Base-by-base conservation (phyloP, 2,888 invertebrate genomes). In the Hermodice carunculata region DNA sequence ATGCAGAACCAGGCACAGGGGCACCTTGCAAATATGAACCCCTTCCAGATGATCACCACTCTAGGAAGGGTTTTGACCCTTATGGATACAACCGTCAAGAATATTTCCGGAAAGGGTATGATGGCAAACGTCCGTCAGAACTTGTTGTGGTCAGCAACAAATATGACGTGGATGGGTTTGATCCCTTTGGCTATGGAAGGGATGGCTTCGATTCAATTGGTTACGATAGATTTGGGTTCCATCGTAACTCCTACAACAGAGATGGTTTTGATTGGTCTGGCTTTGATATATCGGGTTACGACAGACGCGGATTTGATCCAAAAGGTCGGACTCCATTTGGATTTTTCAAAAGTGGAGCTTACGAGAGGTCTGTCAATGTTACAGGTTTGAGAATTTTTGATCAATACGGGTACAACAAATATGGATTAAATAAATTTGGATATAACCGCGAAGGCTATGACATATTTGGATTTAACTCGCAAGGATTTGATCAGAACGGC, bases 201-300 rank as follows among this genome's bases (percentile, higher is more conserved):
- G 31, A 40, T 32, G 61, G 61, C 2, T 82, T 76, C 74, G 83
- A 84, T 67, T 64, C 59, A 17, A 74, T 71, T 29, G 82, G 82
- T 19, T 79, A 77, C 67, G 81, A 81, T 60, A 66, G 75, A 46
- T 73, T 71, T 66, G 83, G 83, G 40, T 82, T 79, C 67, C 76
- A 71, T 61, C 68, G 71, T 40, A 78, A 82, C 66, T 73, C 77
- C 6, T 84, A 78, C 61, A 81, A 82, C 60, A 44, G 79, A 48
- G 84, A 84, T 75, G 82, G 82, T 0, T 82, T 81, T 69, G 79
- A 82, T 71, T 64, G 70, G 14, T 43, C 66, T 17, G 85, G 84
- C 0, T 83, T 75, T 71, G 83, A 84, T 49, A 66, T 74, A 51
- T 74, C 70, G 17, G 84, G 84, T 1, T 84, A 76, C 63, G 77